Conservation (phyloP, 2,888 invertebrate genomes). For the Drosophila bunnanda region DNA sequence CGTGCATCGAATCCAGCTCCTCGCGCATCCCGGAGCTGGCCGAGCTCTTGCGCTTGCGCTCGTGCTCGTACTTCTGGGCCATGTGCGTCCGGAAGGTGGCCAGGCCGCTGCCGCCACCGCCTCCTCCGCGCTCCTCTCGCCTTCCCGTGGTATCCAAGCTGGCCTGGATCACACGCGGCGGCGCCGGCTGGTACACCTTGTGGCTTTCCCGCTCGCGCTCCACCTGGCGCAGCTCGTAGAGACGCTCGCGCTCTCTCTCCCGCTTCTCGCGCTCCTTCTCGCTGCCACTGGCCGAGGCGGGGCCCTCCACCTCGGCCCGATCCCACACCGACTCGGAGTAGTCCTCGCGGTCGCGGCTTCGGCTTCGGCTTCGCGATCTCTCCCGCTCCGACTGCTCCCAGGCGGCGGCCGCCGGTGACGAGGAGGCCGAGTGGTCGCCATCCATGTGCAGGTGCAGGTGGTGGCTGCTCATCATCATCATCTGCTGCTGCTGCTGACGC, state of each 20-base stretch:
- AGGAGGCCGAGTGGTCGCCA: conserved; percentile 25
- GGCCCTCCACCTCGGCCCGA: conserved; percentile 84
- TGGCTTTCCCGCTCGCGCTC: conserved; percentile 85
- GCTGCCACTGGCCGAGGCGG: conserved; percentile 83
- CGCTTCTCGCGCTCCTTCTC: conserved; percentile 84
- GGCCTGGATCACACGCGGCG: conserved; percentile 78
- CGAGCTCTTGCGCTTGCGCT: conserved; percentile 90
- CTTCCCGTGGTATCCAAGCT: conserved; percentile 49
- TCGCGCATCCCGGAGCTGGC: conserved; percentile 88
- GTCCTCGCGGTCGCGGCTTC: conserved; percentile 84
- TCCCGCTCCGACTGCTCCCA: conserved; percentile 83
- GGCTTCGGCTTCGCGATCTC: conserved; percentile 83
- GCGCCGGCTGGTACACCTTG: conserved; percentile 85
- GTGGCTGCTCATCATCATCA: conserved; percentile 36
- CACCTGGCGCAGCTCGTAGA: conserved; percentile 84
- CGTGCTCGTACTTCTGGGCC: conserved; percentile 89
- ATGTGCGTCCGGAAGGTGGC: conserved; percentile 91
- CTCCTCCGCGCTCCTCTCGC: conserved; percentile 21
- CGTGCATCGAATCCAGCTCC: conserved; percentile 86
- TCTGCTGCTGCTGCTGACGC: conserved; percentile 85
- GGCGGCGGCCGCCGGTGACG: conserved; percentile 40
- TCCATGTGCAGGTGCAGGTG: conserved; percentile 33
- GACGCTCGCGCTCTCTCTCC: conserved; percentile 84
- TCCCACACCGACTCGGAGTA: conserved; percentile 85
- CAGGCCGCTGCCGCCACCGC: conserved; percentile 72